Conservation (phyloP, 2,797 vertebrate species). For the Labroides dimidiatus region DNA sequence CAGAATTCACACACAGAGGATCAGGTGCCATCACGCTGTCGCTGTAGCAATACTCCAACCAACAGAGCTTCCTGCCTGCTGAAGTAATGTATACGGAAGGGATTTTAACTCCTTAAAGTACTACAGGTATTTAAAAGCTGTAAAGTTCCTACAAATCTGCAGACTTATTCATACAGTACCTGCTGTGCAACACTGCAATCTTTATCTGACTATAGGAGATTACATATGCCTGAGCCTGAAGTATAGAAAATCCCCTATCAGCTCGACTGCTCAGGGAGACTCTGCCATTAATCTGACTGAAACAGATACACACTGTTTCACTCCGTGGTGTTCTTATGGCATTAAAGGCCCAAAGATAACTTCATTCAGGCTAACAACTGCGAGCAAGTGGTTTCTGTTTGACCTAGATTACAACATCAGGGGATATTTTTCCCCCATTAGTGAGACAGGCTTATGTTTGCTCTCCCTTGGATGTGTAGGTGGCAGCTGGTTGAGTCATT, state of each 20-base stretch:
- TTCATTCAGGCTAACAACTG: conserved; percentile 67
- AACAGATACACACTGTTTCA: conserved; percentile 62
- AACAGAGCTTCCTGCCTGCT: conserved; percentile 32
- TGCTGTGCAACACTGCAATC: conserved; percentile 44
- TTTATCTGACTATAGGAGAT: conserved; percentile 60
- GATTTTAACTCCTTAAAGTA: conserved; percentile 24
- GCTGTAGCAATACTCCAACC: conserved; percentile 19
- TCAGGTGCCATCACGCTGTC: conserved; percentile 42
- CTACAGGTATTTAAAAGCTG: conserved; percentile 34
- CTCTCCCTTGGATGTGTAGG: conserved; percentile 66
- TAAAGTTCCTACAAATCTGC: conserved; percentile 40
- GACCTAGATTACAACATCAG: conserved; percentile 73
- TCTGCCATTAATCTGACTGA: conserved; percentile 72
- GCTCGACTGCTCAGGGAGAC: conserved; percentile 62
- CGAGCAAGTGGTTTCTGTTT: conserved; percentile 63
- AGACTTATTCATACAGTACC: conserved; percentile 36
- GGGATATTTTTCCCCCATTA: conserved; percentile 69
- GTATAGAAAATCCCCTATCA: conserved; percentile 74
- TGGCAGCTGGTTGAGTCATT: conserved; percentile 70
- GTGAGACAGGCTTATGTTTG: conserved; percentile 69
- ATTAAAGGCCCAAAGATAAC: conserved; percentile 61
- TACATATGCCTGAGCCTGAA: conserved; percentile 65
- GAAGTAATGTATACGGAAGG: conserved; percentile 17
- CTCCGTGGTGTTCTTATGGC: conserved; percentile 45
- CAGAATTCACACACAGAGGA: conserved; percentile 73